Evolutionary conservation across 2,797 vertebrate species (phyloP).

Genomic region (Allobates femoralis): DNA sequence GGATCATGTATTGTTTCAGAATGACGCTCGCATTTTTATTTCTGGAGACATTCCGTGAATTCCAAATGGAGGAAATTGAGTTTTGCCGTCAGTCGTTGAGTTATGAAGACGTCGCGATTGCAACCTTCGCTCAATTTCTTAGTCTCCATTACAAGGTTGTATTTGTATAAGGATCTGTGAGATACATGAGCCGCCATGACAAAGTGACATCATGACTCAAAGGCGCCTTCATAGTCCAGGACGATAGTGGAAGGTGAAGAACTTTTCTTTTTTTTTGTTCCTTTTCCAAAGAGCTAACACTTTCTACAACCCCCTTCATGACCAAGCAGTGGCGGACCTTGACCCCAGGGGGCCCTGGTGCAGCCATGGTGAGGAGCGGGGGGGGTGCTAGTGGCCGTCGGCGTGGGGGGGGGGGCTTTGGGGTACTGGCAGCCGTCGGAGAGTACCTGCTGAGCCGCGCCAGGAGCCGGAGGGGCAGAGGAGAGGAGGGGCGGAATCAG

Average conservation of each 20-base stretch:
- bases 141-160: background rate
- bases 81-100: slow-evolving; percentile 27
- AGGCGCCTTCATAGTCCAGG: background rate
- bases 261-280: too few relatives aligned
- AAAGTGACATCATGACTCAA: background rate
- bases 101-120: slow-evolving; percentile 28
- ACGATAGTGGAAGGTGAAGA: too few relatives aligned
- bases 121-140: background rate
- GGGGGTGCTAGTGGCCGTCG: too few relatives aligned
- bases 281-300: background rate
- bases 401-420: too few relatives aligned
- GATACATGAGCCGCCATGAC: background rate
- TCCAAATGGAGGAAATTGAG: slow-evolving; percentile 42
- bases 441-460: too few relatives aligned
- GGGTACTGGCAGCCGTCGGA: too few relatives aligned
- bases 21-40: slow-evolving; percentile 64
- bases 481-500: too few relatives aligned
- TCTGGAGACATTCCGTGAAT: slow-evolving; percentile 24
- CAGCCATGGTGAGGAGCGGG: too few relatives aligned
- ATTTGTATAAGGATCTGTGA: slow-evolving; percentile 6
- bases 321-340: too few relatives aligned
- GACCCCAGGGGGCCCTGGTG: too few relatives aligned
- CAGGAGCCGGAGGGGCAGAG: too few relatives aligned
- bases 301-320: too few relatives aligned
- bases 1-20: slow-evolving; percentile 64